Evolutionary conservation across 2,113 vertebrate species (phyloP), one percentile per base, ranked within the genome.

Genomic region (Plecturocebus donacophilus): DNA sequence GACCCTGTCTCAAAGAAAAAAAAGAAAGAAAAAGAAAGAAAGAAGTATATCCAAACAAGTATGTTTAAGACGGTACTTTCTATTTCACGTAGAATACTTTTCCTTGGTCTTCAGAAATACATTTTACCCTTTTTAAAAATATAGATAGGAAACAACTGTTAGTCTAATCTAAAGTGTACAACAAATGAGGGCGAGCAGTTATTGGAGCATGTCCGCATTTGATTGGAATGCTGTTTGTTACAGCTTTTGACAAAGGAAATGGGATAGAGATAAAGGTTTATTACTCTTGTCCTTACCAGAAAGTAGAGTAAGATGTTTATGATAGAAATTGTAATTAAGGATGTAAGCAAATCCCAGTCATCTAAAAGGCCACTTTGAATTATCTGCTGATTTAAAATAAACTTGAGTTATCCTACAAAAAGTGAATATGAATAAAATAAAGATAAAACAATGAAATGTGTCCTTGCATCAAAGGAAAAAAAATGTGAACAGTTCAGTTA

Each of bases 311-410:
- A 45, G 17, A 8, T 88, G 71, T 35, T 40, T 68, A 52, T 52
- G 30, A 49, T 30, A 19, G 70, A 73, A 87, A 30, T 80, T 84
- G 30, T 79, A 54, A 68, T 66, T 71, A 58, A 87, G 61, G 45
- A n/a, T 68, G 27, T 13, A 25, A 68, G 9, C 64, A 97, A 84
- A 83, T 27, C 25, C 35, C 9, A 23, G 54, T 66, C 92, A 61
- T 73, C 52, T 13, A 20, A 77, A 42, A 92, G 35, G 8, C 40
- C 45, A 52, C 73, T 94, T 95, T 82, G 20, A 95, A n/a, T 87
- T n/a, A 96, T 61, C n/a, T 92, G 42, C 83, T 81, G 27, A 81
- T 35, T 84, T 96, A 23, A 83, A 70, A 61, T 76, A 52, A 96
- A 23, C 35, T 68, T 71, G 49, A 61, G 20, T 70, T 81, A 25